Evolutionary conservation across 2,888 invertebrate genomes (phyloP), one percentile per base, ranked within the genome.

Genomic region (Cephalotes varians): DNA sequence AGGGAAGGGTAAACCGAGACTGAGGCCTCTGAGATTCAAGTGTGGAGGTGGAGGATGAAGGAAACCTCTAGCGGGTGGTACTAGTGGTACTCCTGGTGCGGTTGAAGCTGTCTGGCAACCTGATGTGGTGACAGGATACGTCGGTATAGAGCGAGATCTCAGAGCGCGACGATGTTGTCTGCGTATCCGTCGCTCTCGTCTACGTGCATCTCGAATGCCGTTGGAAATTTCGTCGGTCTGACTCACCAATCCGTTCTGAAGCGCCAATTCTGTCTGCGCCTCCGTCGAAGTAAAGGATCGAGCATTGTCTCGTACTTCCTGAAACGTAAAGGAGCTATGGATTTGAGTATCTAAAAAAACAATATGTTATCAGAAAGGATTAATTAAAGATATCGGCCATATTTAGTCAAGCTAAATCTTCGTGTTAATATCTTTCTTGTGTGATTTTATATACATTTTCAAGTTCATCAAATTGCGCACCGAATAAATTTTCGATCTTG

Each of bases 31-130:
- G 5, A 94, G 92, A 21, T 94, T 94, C n/a, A 94, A 89, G 85
- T 94, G 94, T 0, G 94, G 93, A 28, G 94, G 94, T 3, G 94
- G 94, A 60, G 94, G 94, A 81, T 94, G 94, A 44, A 94, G 89
- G 81, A 93, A 94, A 9, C 94, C 92, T 34, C 92, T 91, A 18
- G 92, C 89, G 1, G 92, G 90, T 37, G 93, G 91, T 21, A 92
- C 92, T 15, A 93, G 83, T 9, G 88, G 76, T 56, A 93, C 89
- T 7, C 91, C 93, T 0, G 90, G 86, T 0, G 90, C 86, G n/a
- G 77, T 85, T 9, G 86, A 77, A 10, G 87, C 89, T 7, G 76
- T 51, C 76, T 90, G 89, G 54, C 90, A 92, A 12, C 88, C 90
- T 6, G 91, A 86, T 18, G 85, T 86, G 10, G 85, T 56, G 1